These are phyloP conservation scores for Laothoe populi DNA, from an alignment of 2,888 invertebrate genomes.

Conservation along the genomic window DNA sequence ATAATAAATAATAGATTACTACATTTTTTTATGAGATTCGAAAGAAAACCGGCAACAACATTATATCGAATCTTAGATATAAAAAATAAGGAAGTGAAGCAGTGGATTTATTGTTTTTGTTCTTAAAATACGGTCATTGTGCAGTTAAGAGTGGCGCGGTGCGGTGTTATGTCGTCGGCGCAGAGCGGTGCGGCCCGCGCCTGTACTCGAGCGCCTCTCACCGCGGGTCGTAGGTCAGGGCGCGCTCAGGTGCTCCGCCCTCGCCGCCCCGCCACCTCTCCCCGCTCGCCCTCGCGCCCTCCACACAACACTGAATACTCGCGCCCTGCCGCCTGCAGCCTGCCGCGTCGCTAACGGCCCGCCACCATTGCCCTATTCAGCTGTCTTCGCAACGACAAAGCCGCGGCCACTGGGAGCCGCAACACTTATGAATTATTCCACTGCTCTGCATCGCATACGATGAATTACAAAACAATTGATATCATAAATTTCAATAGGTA, in stretches of 20 bases:
- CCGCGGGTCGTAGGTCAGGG: conserved; percentile 84
- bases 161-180: conserved; percentile 70
- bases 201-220: conserved; percentile 80
- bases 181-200: conserved; percentile 41
- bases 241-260: conserved; percentile 84
- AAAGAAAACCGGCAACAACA: neutral
- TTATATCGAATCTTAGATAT: neutral
- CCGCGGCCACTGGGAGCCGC: conserved; percentile 71
- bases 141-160: conserved; percentile 46
- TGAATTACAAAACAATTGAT: conserved; percentile 81
- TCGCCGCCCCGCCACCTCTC: conserved; percentile 50
- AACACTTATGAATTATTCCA: conserved; percentile 81
- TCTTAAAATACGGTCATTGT: conserved; percentile 60
- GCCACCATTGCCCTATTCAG: conserved; percentile 81
- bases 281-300: conserved; percentile 43
- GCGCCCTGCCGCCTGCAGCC: conserved; percentile 22
- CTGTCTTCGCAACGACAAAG: conserved; percentile 74
- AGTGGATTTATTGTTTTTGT: conserved; percentile 27
- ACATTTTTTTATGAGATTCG: neutral
- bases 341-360: conserved; percentile 61
- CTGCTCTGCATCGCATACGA: conserved; percentile 70
- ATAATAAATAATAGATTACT: neutral
- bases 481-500: conserved; percentile 74
- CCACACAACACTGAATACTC: conserved; percentile 37
- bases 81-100: conserved; percentile 22